Percentiles rank a stretch among this genome's conserved stretches.
These are phyloP conservation scores for Griposia aprilina DNA, from an alignment of 2,888 invertebrate genomes.

Conservation along the genomic window DNA sequence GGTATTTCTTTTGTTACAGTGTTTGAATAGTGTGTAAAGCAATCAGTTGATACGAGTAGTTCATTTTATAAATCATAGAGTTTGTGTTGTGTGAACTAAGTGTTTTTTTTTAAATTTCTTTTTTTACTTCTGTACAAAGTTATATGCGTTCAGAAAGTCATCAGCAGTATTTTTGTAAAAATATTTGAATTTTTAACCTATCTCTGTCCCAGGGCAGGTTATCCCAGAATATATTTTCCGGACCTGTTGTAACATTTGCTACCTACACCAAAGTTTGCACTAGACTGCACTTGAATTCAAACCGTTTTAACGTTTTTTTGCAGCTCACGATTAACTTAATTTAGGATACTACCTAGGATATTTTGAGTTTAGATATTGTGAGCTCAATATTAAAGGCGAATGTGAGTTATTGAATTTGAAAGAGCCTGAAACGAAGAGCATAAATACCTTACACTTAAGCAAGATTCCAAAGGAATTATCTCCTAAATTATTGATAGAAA, in stretches of 20 bases:
- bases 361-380: too few relatives aligned
- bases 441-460: neutral
- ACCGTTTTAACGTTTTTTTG: constrained; percentile 23
- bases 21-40: neutral
- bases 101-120: too few relatives aligned
- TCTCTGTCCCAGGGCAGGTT: constrained; percentile 9
- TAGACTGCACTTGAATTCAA: constrained; percentile 33
- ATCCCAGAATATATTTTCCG: constrained; percentile 33
- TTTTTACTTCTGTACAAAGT: too few relatives aligned
- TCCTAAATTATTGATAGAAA: too few relatives aligned
- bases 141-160: too few relatives aligned
- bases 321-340: neutral
- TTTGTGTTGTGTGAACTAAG: neutral
- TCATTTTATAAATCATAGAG: neutral
- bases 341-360: too few relatives aligned
- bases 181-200: constrained; percentile 2
- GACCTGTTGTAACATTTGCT: constrained; percentile 56
- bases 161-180: too few relatives aligned
- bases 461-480: too few relatives aligned
- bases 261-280: constrained; percentile 46
- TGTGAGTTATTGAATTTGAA: neutral
- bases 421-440: neutral
- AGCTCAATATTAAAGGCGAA: too few relatives aligned
- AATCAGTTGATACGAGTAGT: neutral
- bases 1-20: neutral